Conservation (phyloP, 2,113 vertebrate species). For the Collichthys lucidus region DNA sequence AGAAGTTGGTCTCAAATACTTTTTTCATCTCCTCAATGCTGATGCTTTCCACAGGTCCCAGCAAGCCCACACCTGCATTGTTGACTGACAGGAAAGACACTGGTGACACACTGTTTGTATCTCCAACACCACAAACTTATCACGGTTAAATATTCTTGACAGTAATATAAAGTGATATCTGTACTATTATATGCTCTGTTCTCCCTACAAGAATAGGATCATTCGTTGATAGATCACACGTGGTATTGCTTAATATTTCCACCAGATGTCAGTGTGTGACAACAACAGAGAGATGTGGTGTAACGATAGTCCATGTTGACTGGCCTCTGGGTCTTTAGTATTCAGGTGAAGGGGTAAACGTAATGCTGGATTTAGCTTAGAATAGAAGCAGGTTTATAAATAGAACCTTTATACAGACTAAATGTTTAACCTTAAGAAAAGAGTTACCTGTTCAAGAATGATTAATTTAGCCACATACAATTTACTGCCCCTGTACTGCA, state of each 20-base stretch:
- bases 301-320: conserved; percentile 42
- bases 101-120: background rate
- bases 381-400: conserved; percentile 44
- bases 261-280: conserved; percentile 75
- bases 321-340: conserved; percentile 57
- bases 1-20: conserved; percentile 95
- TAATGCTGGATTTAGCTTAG: conserved; percentile 40
- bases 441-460: background rate
- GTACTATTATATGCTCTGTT: too few relatives aligned
- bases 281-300: conserved; percentile 45
- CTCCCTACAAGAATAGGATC: background rate
- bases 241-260: conserved; percentile 26
- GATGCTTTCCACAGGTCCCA: conserved; percentile 91
- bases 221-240: background rate
- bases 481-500: background rate
- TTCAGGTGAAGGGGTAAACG: conserved; percentile 60
- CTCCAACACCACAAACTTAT: background rate
- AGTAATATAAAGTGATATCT: background rate
- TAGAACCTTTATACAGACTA: conserved; percentile 42
- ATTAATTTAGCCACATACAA: background rate
- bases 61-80: conserved; percentile 91
- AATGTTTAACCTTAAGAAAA: conserved; percentile 33
- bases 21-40: conserved; percentile 89
- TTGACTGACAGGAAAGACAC: conserved; percentile 84
- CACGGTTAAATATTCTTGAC: background rate